These are phyloP conservation scores for Dryobota labecula DNA, from an alignment of 2,888 invertebrate genomes.

Conservation along the genomic window DNA sequence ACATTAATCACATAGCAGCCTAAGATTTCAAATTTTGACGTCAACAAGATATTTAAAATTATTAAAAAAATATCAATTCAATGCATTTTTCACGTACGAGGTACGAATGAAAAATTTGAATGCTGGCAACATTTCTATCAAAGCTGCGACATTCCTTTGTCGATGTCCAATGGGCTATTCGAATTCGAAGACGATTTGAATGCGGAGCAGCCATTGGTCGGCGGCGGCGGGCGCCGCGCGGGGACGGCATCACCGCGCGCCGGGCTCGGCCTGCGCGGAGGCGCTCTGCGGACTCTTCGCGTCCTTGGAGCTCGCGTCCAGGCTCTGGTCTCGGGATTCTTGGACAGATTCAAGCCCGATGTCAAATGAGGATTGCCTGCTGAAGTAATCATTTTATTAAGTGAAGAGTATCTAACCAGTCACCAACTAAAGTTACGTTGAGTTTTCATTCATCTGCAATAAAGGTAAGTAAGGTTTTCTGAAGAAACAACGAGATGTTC, in stretches of 20 bases:
- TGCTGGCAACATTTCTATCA: constrained; percentile 49
- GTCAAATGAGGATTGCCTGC: constrained; percentile 86
- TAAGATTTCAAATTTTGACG: constrained; percentile 56
- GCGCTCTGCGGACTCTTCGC: constrained; percentile 53
- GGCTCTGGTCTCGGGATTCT: constrained; percentile 78
- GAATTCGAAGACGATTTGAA: constrained; percentile 65
- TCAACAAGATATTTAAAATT: constrained; percentile 52
- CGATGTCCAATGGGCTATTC: constrained; percentile 53
- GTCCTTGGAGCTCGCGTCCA: constrained; percentile 67
- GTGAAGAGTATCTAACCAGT: not conserved
- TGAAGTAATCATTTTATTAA: constrained; percentile 33
- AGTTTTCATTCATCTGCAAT: too few relatives aligned
- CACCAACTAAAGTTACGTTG: not conserved
- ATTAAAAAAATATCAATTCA: constrained; percentile 66
- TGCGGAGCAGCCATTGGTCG: constrained; percentile 64
- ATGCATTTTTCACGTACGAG: constrained; percentile 36
- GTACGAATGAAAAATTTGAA: constrained; percentile 41
- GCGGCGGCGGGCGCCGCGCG: constrained; percentile 63
- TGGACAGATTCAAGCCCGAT: constrained; percentile 84
- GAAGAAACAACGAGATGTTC: constrained; percentile 1
- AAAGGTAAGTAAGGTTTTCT: not conserved
- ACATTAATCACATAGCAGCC: constrained; percentile 44
- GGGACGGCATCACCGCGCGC: constrained; percentile 71
- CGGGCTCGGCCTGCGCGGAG: constrained; percentile 60
- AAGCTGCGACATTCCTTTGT: constrained; percentile 39